Evolutionary conservation across 2,113 vertebrate species (phyloP), one percentile per base, ranked within the genome.

Genomic region (Malurus melanocephalus): DNA sequence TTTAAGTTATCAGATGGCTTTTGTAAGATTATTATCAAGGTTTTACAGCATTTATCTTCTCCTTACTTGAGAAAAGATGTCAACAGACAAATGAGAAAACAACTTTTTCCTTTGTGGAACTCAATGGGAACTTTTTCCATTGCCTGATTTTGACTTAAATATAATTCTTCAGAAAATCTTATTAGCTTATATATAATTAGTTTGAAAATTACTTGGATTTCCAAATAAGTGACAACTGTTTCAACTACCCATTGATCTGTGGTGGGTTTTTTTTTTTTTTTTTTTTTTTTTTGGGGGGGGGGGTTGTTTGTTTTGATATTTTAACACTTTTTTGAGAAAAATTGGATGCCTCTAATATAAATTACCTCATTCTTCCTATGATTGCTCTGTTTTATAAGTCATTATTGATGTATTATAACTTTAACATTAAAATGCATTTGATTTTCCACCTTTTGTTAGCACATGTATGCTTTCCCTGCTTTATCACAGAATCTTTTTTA

Each of bases 221-320:
- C 12, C 27, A 78, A 55, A 53, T 45, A 62, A 42, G 3, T 49
- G 59, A 69, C 3, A 9, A 20, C 6, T 32, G 26, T 69, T 53
- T 83, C n/a, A 79, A 6, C 38, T 14, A 69, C 16, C 16, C 16
- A 42, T 26, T 35, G 5, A 48, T 22, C 11, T 28, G 13, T 10
- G 7, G 38, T 38, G 38, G 38, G 11, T 38, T 38, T 2, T 2
- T 8, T 43, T 45, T 48, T 4, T 35, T 35, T 35, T 2, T 8
- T 43, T 45, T 48, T 4, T 35, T 35, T 35, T 2, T 8, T 43
- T 45, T 48, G 4, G 0, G 4, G 6, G 6, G 4, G 6, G 6
- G 4, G 2, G 19, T 7, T 9, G 2, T n/a, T 61, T 69, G 26
- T 43, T 77, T 62, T 48, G 14, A 18, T 59, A 64, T 74, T 81